A percentile compares a stretch with the other conserved stretches of the same genome.
Conservation (phyloP, 2,797 vertebrate species). For the Harpagifer antarcticus region DNA sequence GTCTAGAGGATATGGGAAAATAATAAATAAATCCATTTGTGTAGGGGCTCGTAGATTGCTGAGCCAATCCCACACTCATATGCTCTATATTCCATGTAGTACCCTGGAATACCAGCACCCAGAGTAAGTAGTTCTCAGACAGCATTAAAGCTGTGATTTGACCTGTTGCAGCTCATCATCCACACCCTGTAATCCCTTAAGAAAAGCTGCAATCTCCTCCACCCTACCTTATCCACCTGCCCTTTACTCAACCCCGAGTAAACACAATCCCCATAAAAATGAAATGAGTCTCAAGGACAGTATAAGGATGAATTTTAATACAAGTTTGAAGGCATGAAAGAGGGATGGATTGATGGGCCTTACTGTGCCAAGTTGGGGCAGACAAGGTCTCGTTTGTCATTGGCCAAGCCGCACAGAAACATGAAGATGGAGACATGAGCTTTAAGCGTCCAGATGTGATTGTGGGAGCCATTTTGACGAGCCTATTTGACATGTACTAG, state of each 20-base stretch:
- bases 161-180: constrained; percentile 49
- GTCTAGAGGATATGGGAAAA: too few relatives aligned
- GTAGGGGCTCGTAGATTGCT: too few relatives aligned
- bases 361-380: constrained; percentile 62
- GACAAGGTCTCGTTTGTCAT: constrained; percentile 76
- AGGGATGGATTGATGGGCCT: constrained; percentile 74
- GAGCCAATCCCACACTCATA: too few relatives aligned
- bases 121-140: constrained; percentile 21
- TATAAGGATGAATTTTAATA: constrained; percentile 64
- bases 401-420: constrained; percentile 42
- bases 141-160: constrained; percentile 50
- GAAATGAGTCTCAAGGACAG: constrained; percentile 68
- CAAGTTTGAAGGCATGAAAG: constrained; percentile 34
- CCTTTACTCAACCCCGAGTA: constrained; percentile 60
- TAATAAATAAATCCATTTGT: too few relatives aligned
- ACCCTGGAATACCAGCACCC: not conserved
- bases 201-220: constrained; percentile 47
- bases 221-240: constrained; percentile 36
- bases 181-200: constrained; percentile 30
- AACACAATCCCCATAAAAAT: constrained; percentile 70
- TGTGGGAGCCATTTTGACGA: constrained; percentile 31
- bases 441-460: constrained; percentile 46
- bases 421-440: constrained; percentile 24
- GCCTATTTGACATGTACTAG: constrained; percentile 7
- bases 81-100: too few relatives aligned